Percentiles rank a stretch among this genome's conserved stretches.
Conservation (phyloP, 2,113 vertebrate genomes). For the Boulengerochromis microlepis region DNA sequence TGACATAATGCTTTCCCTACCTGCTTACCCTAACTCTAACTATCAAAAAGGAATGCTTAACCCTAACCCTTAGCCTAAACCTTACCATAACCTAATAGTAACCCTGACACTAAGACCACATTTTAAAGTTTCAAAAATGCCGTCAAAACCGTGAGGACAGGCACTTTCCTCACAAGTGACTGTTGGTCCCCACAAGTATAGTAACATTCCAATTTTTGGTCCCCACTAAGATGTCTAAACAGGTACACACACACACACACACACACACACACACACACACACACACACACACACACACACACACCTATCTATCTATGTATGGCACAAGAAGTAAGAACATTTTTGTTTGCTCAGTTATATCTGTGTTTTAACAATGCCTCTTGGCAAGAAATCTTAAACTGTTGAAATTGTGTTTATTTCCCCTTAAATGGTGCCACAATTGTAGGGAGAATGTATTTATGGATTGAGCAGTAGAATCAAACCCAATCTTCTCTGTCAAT, state of each 20-base stretch:
- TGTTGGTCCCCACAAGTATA: not conserved
- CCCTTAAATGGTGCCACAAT: not conserved
- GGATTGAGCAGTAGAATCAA: fast-evolving
- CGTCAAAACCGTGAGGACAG: not conserved
- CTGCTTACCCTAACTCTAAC: not conserved
- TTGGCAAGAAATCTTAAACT: not conserved
- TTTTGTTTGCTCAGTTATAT: not conserved
- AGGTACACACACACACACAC: no score
- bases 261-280: not conserved
- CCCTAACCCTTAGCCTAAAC: not conserved
- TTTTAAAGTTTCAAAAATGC: fast-evolving
- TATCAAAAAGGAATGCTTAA: not conserved
- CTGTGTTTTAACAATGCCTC: not conserved
- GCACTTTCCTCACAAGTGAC: not conserved
- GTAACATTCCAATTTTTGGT: not conserved
- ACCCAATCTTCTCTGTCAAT: not conserved
- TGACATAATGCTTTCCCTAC: not conserved
- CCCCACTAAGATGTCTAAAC: no score
- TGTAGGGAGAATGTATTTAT: not conserved
- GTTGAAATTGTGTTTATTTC: not conserved
- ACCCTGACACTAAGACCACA: not conserved
- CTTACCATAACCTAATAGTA: not conserved
- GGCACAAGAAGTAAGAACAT: not conserved
- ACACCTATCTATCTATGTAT: fast-evolving
- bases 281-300: not conserved